Evolutionary conservation across 2,797 vertebrate genomes (phyloP).

Genomic region (Leptatherina wallacei): DNA sequence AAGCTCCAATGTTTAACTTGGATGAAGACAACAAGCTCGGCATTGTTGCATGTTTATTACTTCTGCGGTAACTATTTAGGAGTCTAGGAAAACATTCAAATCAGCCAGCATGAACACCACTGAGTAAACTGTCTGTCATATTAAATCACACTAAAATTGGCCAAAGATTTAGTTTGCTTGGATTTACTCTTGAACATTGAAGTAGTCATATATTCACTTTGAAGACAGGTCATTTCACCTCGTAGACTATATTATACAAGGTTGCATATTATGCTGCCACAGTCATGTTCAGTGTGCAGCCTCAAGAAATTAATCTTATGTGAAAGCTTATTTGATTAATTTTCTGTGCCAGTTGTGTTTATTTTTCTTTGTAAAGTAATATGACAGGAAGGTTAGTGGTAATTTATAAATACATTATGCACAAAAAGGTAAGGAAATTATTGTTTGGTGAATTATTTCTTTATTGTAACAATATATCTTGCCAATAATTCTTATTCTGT

Average conservation of each 20-base stretch:
- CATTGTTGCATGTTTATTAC: conserved; percentile 54
- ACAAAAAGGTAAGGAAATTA: too few species aligned
- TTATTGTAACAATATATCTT: too few species aligned
- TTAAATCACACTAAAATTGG: background rate
- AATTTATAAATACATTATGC: background rate
- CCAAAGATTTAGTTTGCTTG: background rate
- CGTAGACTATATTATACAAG: background rate
- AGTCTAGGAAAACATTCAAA: conserved; percentile 49
- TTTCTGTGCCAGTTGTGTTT: too few species aligned
- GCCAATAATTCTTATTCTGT: too few species aligned
- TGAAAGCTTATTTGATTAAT: too few species aligned
- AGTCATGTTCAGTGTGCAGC: background rate
- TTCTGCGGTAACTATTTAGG: conserved; percentile 44
- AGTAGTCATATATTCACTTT: background rate
- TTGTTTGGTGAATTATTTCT: too few species aligned
- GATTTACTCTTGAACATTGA: background rate
- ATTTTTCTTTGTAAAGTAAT: background rate
- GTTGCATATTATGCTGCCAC: background rate
- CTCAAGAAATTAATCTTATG: background rate
- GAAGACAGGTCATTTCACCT: background rate
- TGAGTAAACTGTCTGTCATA: conserved; percentile 2
- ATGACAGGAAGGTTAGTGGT: background rate
- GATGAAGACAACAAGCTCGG: conserved; percentile 29
- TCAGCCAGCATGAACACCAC: conserved; percentile 33
- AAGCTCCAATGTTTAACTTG: conserved; percentile 54